Evolutionary conservation across 1,140 invertebrate genomes (phyloP), one percentile per base, ranked within the genome.

Genomic region (Riptortus pedestris): DNA sequence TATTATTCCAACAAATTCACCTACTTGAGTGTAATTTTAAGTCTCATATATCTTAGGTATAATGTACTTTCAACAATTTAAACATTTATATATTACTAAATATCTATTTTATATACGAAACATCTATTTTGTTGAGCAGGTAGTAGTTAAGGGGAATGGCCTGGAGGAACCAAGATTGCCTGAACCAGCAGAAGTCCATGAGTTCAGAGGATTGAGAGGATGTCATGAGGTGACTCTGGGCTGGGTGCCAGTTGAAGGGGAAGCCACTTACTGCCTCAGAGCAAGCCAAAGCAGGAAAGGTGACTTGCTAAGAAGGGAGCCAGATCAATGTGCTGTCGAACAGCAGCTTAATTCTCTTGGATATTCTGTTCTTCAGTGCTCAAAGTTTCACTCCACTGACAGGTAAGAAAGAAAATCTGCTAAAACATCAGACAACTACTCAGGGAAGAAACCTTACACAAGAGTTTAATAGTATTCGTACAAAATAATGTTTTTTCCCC

Each of bases 291-390:
- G 52, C 14, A n/a, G 12, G 16, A 58, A 47, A 45, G 20, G 31
- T 5, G 52, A 64, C 3, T 16, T 59, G 20, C 52, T 64, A 31
- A 24, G 24, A n/a, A 47, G 20, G 16, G 14, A 27, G 22, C 33
- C 63, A 0, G 63, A 64, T 16, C 63, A 64, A 28, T 64, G 63
- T 26, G 31, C 55, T 47, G 31, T 58, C 16, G 51, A 52, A n/a
- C 31, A 57, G 24, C 27, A n/a, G 9, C 38, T 64, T 4, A 64
- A 64, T 24, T 58, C 55, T 18, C 55, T 58, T 18, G 63, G 38
- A 22, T 64, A 64, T 38, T 58, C 52, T 0, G 57, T 38, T 4
- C 55, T 43, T n/a, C 43, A 57, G 20, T 64, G 63, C 26, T 59
- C 31, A 7, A 38, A 38, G 31, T 7, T 38, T 38, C 5, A 38